phyloP scores from a whole-genome alignment of 1,140 invertebrate genomes.

The Drosophila lowei region DNA sequence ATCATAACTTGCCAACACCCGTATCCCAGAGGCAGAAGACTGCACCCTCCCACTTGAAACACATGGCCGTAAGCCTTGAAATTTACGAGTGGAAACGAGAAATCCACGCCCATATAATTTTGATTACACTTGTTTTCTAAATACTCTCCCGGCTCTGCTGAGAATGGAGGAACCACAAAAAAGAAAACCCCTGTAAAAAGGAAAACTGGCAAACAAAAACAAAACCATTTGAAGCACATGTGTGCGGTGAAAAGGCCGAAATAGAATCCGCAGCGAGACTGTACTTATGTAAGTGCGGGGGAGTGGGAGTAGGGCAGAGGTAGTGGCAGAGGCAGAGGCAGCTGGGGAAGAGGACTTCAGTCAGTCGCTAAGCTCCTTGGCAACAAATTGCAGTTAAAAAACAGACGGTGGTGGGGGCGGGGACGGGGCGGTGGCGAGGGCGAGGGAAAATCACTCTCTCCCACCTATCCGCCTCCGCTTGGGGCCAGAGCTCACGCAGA shows the following conservation, averaged over 20 bases:
- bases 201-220: conserved; percentile 34
- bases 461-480: not conserved
- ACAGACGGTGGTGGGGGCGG: conserved; percentile 28
- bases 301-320: not conserved
- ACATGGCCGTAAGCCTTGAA: conserved; percentile 67
- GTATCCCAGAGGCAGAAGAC: not conserved
- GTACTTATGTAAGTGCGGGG: conserved; percentile 13
- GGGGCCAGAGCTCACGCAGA: conserved; percentile 28
- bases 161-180: conserved; percentile 42
- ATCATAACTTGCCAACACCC: conserved; percentile 73
- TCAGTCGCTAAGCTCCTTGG: conserved; percentile 60
- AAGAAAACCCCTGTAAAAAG: conserved; percentile 31
- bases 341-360: not conserved
- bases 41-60: conserved; percentile 32
- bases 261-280: conserved; percentile 59
- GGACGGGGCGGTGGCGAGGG: not conserved
- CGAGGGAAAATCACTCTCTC: conserved; percentile 49
- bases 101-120: conserved; percentile 77
- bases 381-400: conserved; percentile 80
- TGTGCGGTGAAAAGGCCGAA: conserved; percentile 45
- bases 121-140: conserved; percentile 81
- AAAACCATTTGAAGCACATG: conserved; percentile 50
- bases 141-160: conserved; percentile 54
- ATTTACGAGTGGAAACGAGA: conserved; percentile 57
- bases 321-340: too few relatives aligned